Conservation (phyloP, 2,797 vertebrate species). For the Ciconia nigra region DNA sequence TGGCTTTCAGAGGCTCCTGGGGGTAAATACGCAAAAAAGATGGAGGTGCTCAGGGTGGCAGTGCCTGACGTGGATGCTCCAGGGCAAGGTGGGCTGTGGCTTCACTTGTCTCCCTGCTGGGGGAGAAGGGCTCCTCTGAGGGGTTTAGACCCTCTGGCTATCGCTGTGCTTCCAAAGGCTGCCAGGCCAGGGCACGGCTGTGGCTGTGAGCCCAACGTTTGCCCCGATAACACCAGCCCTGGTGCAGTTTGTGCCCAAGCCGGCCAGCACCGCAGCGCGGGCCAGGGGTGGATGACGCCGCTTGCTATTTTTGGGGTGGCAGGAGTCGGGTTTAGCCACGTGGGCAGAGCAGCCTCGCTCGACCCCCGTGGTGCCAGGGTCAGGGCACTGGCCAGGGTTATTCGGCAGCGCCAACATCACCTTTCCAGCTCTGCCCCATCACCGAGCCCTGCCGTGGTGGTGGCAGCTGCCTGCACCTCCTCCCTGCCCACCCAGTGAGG, state of each 20-base stretch:
- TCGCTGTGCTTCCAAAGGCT: neutral
- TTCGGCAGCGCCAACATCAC: neutral
- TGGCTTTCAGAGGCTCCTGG: neutral
- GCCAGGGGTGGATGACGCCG: neutral
- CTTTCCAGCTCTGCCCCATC: neutral
- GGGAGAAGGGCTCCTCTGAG: fast-evolving
- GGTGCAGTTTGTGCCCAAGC: neutral
- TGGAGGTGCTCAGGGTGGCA: neutral
- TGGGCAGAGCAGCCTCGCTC: neutral
- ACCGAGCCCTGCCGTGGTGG: neutral
- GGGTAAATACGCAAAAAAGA: neutral
- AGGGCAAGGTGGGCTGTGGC: neutral
- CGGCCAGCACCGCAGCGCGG: fast-evolving
- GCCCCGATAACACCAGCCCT: neutral
- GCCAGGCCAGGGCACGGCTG: neutral
- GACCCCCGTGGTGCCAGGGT: neutral
- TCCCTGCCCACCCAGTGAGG: neutral
- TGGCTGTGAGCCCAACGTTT: neutral
- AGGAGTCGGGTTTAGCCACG: neutral
- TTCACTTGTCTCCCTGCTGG: neutral
- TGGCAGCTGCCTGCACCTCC: fast-evolving
- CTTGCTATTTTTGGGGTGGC: neutral
- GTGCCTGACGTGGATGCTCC: neutral
- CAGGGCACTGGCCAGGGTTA: neutral
- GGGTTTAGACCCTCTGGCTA: neutral